Evolutionary conservation across 2,888 invertebrate species (phyloP), one percentile per base, ranked within the genome.

Genomic region (Napeogenes inachia): DNA sequence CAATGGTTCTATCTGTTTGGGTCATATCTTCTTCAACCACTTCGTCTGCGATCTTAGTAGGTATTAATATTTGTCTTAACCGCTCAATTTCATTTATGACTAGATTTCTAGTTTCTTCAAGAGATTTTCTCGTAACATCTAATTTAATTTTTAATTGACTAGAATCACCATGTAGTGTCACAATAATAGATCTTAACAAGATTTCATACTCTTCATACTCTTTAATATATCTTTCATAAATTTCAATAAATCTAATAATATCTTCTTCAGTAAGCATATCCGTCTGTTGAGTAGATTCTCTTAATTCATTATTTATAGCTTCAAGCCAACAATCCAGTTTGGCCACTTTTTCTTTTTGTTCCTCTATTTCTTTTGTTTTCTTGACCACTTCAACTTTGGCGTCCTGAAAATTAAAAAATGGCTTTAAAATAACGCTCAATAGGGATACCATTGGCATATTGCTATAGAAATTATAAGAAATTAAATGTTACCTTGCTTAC

Each of bases 1-100:
- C 94, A 56, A 94, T 91, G 5, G 94, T 94, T 68, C 91, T 87
- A 71, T 93, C 92, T 45, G 92, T 92, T 72, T 92, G 85, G 33
- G 92, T 91, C 61, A 87, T 76, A 67, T 89, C 89, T 6, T 90
- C 90, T 57, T 92, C 92, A 5, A 74, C 75, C 5, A 81, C 73
- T 70, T 89, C 90, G 42, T 81, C 82, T 33, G 72, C 84, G 60
- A 77, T 80, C 68, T 76, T 80, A 56, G 89, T 77, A 30, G 85
- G 85, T 62, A 84, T 57, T 57, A 94, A 85, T 60, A 91, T 83
- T 68, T 83, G 83, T 68, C 89, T 84, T 68, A 93, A 82, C 69
- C 87, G 82, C 69, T 91, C 91, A 77, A 94, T 92, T 76, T 92
- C 93, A 68, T 89, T 87, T 71, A 88, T 91, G 79, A 94, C 92